phyloP scores from a whole-genome alignment of 2,113 vertebrate species.

The Sapayoa aenigma region DNA sequence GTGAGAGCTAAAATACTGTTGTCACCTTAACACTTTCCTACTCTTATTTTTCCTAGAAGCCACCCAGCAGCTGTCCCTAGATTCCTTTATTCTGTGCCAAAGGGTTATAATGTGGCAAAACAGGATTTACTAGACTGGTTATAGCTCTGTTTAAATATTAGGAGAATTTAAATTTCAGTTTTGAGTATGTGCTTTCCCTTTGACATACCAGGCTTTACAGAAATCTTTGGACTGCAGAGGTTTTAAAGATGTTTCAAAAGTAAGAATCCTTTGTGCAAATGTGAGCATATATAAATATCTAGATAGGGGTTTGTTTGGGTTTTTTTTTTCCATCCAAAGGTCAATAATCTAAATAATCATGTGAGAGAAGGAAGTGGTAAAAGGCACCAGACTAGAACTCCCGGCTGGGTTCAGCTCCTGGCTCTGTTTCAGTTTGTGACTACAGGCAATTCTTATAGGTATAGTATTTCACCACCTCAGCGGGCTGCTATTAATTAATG shows the following conservation, averaged over 20 bases:
- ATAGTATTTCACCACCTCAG: neutral
- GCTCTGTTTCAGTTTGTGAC: neutral
- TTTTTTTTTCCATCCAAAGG: neutral
- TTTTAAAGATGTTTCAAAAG: neutral
- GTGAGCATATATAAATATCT: neutral
- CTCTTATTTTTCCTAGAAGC: slow-evolving; percentile 5
- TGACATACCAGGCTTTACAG: neutral
- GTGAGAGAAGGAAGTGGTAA: slow-evolving; percentile 50
- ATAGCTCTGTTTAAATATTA: neutral
- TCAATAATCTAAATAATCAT: neutral
- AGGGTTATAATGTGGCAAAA: neutral
- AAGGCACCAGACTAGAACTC: slow-evolving; percentile 43
- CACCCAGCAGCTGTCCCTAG: neutral
- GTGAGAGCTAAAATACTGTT: neutral
- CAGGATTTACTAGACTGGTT: neutral
- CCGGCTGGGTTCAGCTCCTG: neutral
- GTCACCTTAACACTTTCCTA: neutral
- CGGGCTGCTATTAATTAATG: neutral
- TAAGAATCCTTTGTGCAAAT: neutral
- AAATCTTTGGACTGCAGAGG: neutral
- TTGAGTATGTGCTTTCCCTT: neutral
- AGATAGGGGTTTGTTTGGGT: neutral
- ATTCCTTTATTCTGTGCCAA: neutral
- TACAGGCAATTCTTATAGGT: neutral
- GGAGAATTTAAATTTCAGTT: neutral